Evolutionary conservation across 2,797 vertebrate genomes (phyloP), one percentile per base, ranked within the genome.

Genomic region (Gymnodraco acuticeps): DNA sequence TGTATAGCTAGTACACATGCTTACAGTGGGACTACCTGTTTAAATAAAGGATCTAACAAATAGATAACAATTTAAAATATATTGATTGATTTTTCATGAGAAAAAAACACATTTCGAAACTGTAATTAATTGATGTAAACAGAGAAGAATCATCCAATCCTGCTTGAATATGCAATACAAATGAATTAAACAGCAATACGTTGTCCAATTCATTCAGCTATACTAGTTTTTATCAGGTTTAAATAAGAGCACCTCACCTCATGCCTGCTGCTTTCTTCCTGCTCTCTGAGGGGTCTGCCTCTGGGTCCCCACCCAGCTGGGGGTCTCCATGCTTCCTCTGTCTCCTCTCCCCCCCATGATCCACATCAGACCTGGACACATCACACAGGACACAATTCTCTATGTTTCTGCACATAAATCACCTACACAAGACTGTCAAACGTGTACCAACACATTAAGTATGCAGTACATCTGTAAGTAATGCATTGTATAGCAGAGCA

Each of bases 331-430:
- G 65, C 75, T 92, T 91, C 81, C 77, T 79, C n/a, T 59, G 82
- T 38, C 81, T 88, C 70, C 86, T 78, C 75, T 93, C 90, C 0
- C 46, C 78, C 8, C 81, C 93, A 89, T 90, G 83, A 64, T 94
- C 93, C 54, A 53, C 69, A 7, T 93, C 92, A 10, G 64, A 76
- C 75, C 93, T 95, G 80, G 4, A 80, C 42, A 73, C 63, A 72
- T 1, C 0, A 48, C 19, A 61, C 19, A 50, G 12, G 5, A 55
- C 13, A 47, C 12, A 2, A 0, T 13, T 19, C 3, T 16, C 19
- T 65, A 31, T 12, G 2, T 12, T 20, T 6, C 14, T 47, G 50
- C 15, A 19, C 58, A 52, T n/a, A 13, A n/a, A 17, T 13, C 41
- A 47, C 10, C n/a, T 48, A 23, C 20, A 33, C 14, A 11, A 17